Percentiles rank a stretch among this genome's conserved stretches.
phyloP scores from a whole-genome alignment of 2,797 vertebrate species.

The Urosaurus nigricauda region DNA sequence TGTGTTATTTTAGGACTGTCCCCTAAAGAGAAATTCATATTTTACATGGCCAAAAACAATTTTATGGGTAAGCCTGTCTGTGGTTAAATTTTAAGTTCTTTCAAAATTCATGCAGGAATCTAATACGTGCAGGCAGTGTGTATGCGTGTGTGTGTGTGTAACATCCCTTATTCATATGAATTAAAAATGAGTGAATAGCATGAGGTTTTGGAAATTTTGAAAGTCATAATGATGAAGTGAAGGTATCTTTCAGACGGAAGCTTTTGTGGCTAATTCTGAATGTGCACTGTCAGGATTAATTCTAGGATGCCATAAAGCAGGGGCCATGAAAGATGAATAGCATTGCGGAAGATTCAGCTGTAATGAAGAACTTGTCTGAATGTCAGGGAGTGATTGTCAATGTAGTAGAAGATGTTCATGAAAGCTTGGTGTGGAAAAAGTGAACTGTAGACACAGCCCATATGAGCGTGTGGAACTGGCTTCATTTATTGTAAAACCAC shows the following conservation, averaged over 20 bases:
- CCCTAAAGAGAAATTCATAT: slow-evolving; percentile 7
- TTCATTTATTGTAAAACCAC: not conserved
- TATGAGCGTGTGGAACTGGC: not conserved
- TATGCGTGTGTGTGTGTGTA: not conserved
- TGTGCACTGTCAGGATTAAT: slow-evolving; percentile 40
- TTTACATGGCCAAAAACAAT: not conserved
- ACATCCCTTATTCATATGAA: slow-evolving; percentile 40
- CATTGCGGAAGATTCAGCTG: slow-evolving; percentile 5
- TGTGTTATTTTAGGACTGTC: slow-evolving; percentile 10
- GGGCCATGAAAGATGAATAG: not conserved
- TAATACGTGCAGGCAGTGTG: slow-evolving; percentile 5
- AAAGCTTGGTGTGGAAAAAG: not conserved
- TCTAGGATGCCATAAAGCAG: slow-evolving; percentile 38
- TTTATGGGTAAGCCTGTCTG: slow-evolving; percentile 15
- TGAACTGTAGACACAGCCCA: not conserved
- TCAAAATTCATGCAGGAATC: slow-evolving; percentile 38
- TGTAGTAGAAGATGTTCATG: not conserved
- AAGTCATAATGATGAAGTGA: slow-evolving; percentile 45
- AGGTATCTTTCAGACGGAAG: slow-evolving; percentile 51
- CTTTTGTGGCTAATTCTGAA: slow-evolving; percentile 58
- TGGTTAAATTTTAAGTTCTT: slow-evolving; percentile 44
- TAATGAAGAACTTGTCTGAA: not conserved
- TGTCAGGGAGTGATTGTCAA: not conserved
- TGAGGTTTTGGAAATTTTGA: slow-evolving; percentile 12
- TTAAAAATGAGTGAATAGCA: slow-evolving; percentile 53